Base-by-base conservation (phyloP, 2,113 vertebrate species). In the Centropus unirufus region DNA sequence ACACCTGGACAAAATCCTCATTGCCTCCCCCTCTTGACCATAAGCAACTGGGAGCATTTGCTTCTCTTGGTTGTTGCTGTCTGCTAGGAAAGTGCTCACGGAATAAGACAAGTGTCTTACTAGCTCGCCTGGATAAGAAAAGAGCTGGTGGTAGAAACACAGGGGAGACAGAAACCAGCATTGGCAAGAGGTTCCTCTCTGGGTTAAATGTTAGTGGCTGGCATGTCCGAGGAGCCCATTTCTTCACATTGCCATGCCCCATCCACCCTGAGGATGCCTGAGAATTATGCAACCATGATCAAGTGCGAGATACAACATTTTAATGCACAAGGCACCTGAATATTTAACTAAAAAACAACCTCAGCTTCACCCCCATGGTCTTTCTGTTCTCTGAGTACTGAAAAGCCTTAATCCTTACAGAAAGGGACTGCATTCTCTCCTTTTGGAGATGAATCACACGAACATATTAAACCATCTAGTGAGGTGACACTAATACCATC, bases 231-330 rank as follows among this genome's bases (percentile, higher is more conserved):
- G 30, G 47, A 68, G 47, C 11, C 51, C 17, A 17, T 47, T 88
- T n/a, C 26, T 61, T 90, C 22, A 29, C 40, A 14, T 5, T 59
- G 39, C 47, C 26, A 21, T 21, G 12, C 27, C 57, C 59, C 6
- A 15, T 16, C 13, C 30, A 83, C 4, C 14, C 0, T 4, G 17
- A 77, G 32, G 24, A 75, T 24, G 42, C 1, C 0, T 7, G 36
- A 87, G 54, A 58, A 51, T 1, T 11, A 12, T 44, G 30, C 26
- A 64, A 68, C 29, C 23, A 47, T 81, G 12, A 51, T 10, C 30
- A 55, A 32, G 26, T 21, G 36, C 49, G 47, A 93, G 26, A 83
- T 24, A 76, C 10, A 54, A 32, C 3, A 17, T 18, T 76, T 51
- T 39, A 77, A 70, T 66, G 34, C 22, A 80, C 6, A 57, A 85